A percentile compares a stretch with the other conserved stretches of the same genome.
These are phyloP conservation scores for Trichopoda pennipes DNA, from an alignment of 2,888 invertebrate species.

Conservation along the genomic window DNA sequence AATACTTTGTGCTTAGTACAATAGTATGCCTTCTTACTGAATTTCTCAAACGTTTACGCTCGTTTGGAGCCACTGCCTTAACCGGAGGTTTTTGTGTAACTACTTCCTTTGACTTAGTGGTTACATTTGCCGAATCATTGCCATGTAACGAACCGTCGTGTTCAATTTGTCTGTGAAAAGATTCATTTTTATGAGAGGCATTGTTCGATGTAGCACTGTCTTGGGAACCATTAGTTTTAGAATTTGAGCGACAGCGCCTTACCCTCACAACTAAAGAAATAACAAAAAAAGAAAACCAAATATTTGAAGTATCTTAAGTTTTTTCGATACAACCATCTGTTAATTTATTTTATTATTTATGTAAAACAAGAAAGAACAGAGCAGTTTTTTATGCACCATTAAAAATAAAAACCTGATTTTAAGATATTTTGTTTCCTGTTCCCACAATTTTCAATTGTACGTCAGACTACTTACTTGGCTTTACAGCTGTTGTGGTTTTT, in stretches of 20 bases:
- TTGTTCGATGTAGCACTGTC: conserved; percentile 29
- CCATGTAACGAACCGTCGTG: no score
- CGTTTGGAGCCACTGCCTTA: conserved; percentile 9
- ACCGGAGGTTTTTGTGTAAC: conserved; percentile 53
- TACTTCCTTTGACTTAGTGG: background rate
- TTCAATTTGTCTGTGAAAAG: background rate
- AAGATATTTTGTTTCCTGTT: no score
- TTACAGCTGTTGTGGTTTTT: background rate
- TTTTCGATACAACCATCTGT: background rate
- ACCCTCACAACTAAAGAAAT: conserved; percentile 9
- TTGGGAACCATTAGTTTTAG: conserved; percentile 48
- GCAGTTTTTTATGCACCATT: no score
- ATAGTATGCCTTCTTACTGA: conserved; percentile 23
- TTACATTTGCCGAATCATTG: no score
- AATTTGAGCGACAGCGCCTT: conserved; percentile 38
- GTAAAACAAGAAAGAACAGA: background rate
- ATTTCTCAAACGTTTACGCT: conserved; percentile 55
- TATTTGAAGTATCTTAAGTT: background rate
- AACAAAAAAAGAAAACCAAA: background rate
- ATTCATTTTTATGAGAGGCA: background rate
- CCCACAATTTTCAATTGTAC: no score
- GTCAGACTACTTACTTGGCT: conserved; percentile 27
- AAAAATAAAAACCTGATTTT: no score
- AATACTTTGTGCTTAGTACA: background rate
- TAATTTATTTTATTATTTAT: background rate